Conservation (phyloP, 2,113 vertebrate species). For the Gavia stellata region DNA sequence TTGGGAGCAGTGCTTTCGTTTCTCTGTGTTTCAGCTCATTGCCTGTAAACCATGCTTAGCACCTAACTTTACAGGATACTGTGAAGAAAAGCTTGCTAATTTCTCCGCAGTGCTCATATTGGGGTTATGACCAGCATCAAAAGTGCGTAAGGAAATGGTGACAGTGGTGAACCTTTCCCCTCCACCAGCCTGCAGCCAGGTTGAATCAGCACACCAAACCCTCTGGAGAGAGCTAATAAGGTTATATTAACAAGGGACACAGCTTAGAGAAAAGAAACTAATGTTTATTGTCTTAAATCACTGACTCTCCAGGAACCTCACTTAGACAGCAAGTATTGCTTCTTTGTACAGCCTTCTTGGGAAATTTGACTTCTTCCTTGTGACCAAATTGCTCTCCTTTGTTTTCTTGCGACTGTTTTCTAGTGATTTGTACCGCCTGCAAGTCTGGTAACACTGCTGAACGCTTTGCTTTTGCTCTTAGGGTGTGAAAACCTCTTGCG, state of each 20-base stretch:
- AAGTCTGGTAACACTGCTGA: not conserved
- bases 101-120: not conserved
- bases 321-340: not conserved
- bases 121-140: not conserved
- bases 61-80: not conserved
- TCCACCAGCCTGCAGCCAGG: not conserved
- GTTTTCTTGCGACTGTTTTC: not conserved
- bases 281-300: not conserved
- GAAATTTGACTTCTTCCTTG: not conserved
- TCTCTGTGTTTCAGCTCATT: not conserved
- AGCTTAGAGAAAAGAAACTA: not conserved
- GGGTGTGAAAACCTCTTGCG: not conserved
- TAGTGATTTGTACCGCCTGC: not conserved
- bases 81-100: not conserved
- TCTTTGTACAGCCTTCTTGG: not conserved
- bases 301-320: not conserved
- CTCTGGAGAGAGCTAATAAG: not conserved
- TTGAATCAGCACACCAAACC: rapidly evolving
- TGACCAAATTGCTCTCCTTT: not conserved
- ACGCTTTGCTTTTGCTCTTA: not conserved
- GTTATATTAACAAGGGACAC: rapidly evolving
- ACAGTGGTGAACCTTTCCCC: not conserved
- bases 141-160: not conserved
- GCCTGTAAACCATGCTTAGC: not conserved
- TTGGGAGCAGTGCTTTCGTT: not conserved